Evolutionary conservation across 2,888 invertebrate species (phyloP).

Genomic region (Megamerina dolium): DNA sequence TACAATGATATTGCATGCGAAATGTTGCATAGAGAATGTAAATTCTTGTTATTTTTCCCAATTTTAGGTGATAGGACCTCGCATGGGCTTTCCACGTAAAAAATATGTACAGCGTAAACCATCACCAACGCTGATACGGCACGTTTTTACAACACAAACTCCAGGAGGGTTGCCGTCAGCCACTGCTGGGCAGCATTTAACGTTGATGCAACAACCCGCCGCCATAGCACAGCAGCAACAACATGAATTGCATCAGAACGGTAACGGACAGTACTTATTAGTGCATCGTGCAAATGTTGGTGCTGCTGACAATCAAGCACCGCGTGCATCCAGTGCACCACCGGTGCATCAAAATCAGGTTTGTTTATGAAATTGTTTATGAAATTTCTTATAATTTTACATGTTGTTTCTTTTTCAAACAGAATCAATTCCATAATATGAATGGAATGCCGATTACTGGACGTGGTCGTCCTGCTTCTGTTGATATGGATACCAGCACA

Average conservation of each 20-base stretch:
- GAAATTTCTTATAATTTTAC: conserved; percentile 6
- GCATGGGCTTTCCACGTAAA: conserved; percentile 48
- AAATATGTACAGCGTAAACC: conserved; percentile 55
- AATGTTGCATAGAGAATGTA: not conserved
- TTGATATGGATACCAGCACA: conserved; percentile 53
- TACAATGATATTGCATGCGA: conserved; percentile 16
- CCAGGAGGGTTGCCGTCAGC: too few species aligned
- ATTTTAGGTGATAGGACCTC: conserved; percentile 43
- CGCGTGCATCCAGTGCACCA: conserved; percentile 80
- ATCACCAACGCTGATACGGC: conserved; percentile 60
- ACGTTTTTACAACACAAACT: conserved; percentile 51
- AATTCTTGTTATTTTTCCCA: not conserved
- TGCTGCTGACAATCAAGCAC: conserved; percentile 60
- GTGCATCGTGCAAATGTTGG: conserved; percentile 65
- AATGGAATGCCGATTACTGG: conserved; percentile 51
- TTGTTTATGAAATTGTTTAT: conserved; percentile 11
- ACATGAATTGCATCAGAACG: conserved; percentile 42
- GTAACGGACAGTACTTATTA: conserved; percentile 71
- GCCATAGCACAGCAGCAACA: conserved; percentile 25
- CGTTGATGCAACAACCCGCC: conserved; percentile 27
- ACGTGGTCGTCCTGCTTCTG: conserved; percentile 63
- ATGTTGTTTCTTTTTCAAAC: conserved; percentile 27
- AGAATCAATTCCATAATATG: conserved; percentile 46
- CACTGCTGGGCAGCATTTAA: conserved; percentile 11
- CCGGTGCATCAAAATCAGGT: conserved; percentile 60